Conservation (phyloP, 2,113 vertebrate genomes). For the Cisticola juncidis region DNA sequence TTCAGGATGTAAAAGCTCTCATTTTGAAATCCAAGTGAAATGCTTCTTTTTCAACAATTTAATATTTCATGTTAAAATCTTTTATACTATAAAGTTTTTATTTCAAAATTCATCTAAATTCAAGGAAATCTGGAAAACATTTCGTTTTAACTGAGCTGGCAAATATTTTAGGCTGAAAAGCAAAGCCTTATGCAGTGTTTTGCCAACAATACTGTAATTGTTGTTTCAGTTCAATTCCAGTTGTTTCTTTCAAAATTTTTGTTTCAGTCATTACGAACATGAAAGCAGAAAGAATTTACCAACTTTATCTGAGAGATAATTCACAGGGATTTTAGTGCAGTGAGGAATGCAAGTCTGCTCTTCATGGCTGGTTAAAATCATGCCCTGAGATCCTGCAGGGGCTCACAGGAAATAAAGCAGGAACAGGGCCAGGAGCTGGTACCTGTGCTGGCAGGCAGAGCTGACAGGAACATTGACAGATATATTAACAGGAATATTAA, state of each 20-base stretch:
- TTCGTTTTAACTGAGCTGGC: not conserved
- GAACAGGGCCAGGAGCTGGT: rapidly evolving
- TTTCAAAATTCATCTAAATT: not conserved
- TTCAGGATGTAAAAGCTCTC: not conserved
- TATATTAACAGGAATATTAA: not conserved
- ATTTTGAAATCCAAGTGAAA: not conserved
- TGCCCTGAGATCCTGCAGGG: not conserved
- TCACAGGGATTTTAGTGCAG: not conserved
- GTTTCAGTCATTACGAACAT: not conserved
- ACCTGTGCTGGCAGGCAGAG: not conserved
- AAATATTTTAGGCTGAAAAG: conserved; percentile 8
- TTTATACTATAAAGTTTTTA: not conserved
- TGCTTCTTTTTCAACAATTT: not conserved
- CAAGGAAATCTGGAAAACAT: not conserved
- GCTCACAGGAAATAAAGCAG: rapidly evolving
- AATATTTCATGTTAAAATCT: not conserved
- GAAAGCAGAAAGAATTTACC: not conserved
- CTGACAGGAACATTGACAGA: not conserved
- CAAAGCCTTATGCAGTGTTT: not conserved
- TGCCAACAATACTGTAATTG: not conserved
- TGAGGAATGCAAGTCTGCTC: not conserved
- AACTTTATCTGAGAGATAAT: not conserved
- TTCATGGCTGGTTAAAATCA: not conserved
- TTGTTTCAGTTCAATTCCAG: not conserved
- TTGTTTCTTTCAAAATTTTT: not conserved